Evolutionary conservation across 2,888 invertebrate genomes (phyloP).

Genomic region (Oscheius onirici): DNA sequence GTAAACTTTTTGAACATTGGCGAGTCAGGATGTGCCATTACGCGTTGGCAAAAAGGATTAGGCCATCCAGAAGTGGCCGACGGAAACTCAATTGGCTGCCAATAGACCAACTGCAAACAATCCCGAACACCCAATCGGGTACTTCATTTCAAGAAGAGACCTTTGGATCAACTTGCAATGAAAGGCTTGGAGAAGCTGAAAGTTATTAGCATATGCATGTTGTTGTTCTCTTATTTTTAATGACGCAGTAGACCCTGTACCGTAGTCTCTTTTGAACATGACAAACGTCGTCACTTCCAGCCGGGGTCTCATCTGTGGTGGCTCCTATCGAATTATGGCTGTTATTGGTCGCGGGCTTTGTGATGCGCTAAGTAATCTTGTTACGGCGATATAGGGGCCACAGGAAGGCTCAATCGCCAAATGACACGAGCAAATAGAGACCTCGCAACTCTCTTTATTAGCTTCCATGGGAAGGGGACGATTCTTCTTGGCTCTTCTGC

Average conservation of each 20-base stretch:
- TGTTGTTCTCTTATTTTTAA: no score
- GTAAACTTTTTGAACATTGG: slow-evolving; percentile 29
- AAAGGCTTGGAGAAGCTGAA: no score
- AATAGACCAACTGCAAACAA: slow-evolving; percentile 33
- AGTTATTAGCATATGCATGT: no score
- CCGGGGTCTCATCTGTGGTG: slow-evolving; percentile 49
- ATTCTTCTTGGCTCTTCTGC: not conserved
- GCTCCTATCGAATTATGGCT: slow-evolving; percentile 53
- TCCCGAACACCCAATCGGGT: slow-evolving; percentile 25
- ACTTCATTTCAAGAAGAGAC: not conserved
- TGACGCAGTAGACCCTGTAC: no score
- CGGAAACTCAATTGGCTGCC: slow-evolving; percentile 32
- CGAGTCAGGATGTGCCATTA: slow-evolving; percentile 37
- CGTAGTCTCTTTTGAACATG: not conserved
- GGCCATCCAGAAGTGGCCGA: slow-evolving; percentile 27
- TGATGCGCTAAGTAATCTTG: slow-evolving; percentile 54
- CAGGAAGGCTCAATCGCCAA: slow-evolving; percentile 37
- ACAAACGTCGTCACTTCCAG: slow-evolving; percentile 14
- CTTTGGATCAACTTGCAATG: no score
- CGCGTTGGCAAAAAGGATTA: slow-evolving; percentile 32
- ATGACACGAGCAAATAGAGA: slow-evolving; percentile 37
- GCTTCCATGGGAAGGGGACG: not conserved
- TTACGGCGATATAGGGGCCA: slow-evolving; percentile 45
- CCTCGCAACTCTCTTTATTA: not conserved
- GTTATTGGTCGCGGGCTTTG: slow-evolving; percentile 55